Evolutionary conservation across 2,797 vertebrate genomes (phyloP), one percentile per base, ranked within the genome.

Genomic region (Enteromius fasciolatus): DNA sequence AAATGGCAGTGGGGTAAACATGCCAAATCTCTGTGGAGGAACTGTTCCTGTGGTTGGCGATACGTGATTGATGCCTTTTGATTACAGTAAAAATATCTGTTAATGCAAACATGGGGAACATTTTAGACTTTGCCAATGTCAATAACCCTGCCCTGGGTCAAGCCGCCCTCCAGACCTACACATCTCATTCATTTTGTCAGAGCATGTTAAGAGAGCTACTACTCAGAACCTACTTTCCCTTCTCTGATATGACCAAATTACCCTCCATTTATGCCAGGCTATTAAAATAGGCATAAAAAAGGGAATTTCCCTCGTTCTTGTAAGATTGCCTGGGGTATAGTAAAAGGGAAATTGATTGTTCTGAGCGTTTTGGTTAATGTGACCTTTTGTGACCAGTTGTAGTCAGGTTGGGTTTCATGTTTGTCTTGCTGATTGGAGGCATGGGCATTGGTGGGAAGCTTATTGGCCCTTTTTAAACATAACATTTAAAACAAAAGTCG

Each of bases 31-130:
- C 82, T 79, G 85, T 77, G 82, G 85, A 82, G 83, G 76, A 83
- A 86, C 80, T 80, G 83, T 87, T 89, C 61, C 85, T 84, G 84
- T 80, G 87, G 85, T 79, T 84, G 82, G 88, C 80, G 75, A 84
- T 80, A 82, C 80, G 78, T 86, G 85, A 86, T 88, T 86, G 76
- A 90, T 88, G 87, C 78, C 85, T 77, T 88, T 88, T 90, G 87
- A 90, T 90, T 89, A 87, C 84, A 76, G 80, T 86, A 83, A 89
- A 89, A 87, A 88, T 87, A 89, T 88, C 77, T 88, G 67, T 87
- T 89, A 86, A 87, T 84, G 80, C 70, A 90, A 89, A 89, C 85
- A 86, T 57, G 25, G 75, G 83, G 78, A 87, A 89, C 82, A 83
- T 86, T 87, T 74, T 46, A 59, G 41, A 77, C 57, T 25, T 31